Base-by-base conservation (phyloP, 2,888 invertebrate species). In the Steromphala cineraria region DNA sequence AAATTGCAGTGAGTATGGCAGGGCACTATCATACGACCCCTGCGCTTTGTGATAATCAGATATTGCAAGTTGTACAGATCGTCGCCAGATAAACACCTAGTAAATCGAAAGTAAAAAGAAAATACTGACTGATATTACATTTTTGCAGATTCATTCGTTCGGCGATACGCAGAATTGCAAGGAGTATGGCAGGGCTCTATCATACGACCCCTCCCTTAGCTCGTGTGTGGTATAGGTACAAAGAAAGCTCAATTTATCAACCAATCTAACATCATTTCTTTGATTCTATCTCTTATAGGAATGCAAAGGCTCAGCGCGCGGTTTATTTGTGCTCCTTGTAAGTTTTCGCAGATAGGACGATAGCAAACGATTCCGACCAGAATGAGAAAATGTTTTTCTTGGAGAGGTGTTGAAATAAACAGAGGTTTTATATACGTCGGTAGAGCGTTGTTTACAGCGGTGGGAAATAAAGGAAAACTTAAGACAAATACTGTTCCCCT, bases 201-300 rank as follows among this genome's bases (percentile, higher is more conserved):
- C 56, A 56, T 10, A n/a, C 56, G 24, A 56, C 19, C 21, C 19
- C 19, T n/a, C 40, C 36, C 36, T 28, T 5, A 19, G 28, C 10
- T 40, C 71, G 71, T 71, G 71, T 71, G 71, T 71, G 71, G 71
- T 36, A 36, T 17, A 71, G 36, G 71, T 71, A 71, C 71, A 71
- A 71, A 71, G 71, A 71, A 71, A 71, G 28, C 19, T 15, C 31
- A 10, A 19, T 17, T 71, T 36, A 71, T 71, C 71, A 15, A 36
- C n/a, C 36, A 40, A 71, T 71, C 71, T 71, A 71, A 71, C 71
- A 71, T 40, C 36, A 28, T 19, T 71, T 71, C 71, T 31, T 19
- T 40, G 71, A 71, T 71, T 36, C 40, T 71, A 71, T 71, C 71
- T 36, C 31, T n/a, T n/a, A 17, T 40, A 15, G 71, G 71, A 71